phyloP scores from a whole-genome alignment of 2,797 vertebrate species.

The Crypturellus tataupa region DNA sequence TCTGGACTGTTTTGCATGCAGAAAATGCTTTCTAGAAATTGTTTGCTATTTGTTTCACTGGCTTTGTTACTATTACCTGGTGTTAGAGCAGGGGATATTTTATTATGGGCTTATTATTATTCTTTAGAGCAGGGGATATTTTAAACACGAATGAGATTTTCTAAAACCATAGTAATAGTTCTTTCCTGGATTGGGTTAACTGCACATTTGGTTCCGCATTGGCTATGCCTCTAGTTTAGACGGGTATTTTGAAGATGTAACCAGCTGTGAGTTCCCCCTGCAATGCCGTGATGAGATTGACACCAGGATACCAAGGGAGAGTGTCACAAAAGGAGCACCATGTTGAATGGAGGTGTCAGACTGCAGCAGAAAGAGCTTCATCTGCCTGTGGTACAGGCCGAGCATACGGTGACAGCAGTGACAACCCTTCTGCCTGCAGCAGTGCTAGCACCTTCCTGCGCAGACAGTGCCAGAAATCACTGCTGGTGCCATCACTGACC shows the following conservation, averaged over 20 bases:
- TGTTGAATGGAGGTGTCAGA: not conserved
- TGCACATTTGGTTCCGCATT: not conserved
- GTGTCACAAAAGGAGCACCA: not conserved
- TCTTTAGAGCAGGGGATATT: not conserved
- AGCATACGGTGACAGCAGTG: not conserved
- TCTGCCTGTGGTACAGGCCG: not conserved
- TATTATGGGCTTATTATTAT: not conserved
- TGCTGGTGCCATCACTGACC: not conserved
- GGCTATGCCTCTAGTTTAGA: not conserved
- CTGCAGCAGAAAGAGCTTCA: not conserved
- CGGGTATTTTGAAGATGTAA: not conserved
- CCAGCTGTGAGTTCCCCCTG: not conserved
- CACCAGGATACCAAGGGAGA: not conserved
- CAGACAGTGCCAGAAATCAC: not conserved
- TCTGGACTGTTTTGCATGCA: not conserved
- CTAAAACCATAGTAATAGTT: not conserved
- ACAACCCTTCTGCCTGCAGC: not conserved
- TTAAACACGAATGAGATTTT: not conserved
- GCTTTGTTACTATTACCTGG: not conserved
- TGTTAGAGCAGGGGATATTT: not conserved
- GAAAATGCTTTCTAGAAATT: not conserved
- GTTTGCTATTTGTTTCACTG: not conserved
- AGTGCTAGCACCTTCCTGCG: not conserved
- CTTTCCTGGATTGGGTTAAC: not conserved
- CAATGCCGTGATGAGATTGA: not conserved